These are phyloP conservation scores for Aleiodes alternator DNA, from an alignment of 2,888 invertebrate species.

Conservation along the genomic window DNA sequence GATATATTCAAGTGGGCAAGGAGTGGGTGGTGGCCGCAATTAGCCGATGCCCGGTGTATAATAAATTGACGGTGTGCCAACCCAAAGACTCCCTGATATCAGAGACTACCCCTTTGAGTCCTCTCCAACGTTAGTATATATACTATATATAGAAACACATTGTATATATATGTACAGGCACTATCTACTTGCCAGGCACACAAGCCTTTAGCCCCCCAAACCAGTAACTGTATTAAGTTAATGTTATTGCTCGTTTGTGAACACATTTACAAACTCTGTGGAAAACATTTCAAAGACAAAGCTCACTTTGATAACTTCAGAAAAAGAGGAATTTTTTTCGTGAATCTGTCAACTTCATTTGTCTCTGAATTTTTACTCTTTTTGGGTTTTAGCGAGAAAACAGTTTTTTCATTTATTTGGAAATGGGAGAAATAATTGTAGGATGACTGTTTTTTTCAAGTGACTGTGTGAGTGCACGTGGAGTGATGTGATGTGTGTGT, in stretches of 20 bases:
- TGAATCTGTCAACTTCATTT: too few species aligned
- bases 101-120: constrained; percentile 33
- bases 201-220: neutral
- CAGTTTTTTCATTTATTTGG: too few species aligned
- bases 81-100: constrained; percentile 43
- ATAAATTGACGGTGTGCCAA: constrained; percentile 52
- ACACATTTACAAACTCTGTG: neutral
- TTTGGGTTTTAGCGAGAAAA: too few species aligned
- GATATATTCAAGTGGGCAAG: constrained; percentile 57
- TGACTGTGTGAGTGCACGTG: too few species aligned
- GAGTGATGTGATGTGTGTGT: too few species aligned
- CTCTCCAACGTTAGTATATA: neutral
- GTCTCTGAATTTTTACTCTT: too few species aligned
- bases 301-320: too few species aligned
- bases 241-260: neutral
- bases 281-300: too few species aligned
- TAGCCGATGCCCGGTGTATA: constrained; percentile 54
- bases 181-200: constrained; percentile 12
- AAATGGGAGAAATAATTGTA: too few species aligned
- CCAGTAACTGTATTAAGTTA: constrained; percentile 14
- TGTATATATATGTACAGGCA: neutral
- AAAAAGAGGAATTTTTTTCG: neutral
- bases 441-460: too few species aligned
- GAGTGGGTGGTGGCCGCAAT: constrained; percentile 61
- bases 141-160: neutral